These are phyloP conservation scores for Sebastes diploproa DNA, from an alignment of 2,797 vertebrate genomes.

Conservation along the genomic window DNA sequence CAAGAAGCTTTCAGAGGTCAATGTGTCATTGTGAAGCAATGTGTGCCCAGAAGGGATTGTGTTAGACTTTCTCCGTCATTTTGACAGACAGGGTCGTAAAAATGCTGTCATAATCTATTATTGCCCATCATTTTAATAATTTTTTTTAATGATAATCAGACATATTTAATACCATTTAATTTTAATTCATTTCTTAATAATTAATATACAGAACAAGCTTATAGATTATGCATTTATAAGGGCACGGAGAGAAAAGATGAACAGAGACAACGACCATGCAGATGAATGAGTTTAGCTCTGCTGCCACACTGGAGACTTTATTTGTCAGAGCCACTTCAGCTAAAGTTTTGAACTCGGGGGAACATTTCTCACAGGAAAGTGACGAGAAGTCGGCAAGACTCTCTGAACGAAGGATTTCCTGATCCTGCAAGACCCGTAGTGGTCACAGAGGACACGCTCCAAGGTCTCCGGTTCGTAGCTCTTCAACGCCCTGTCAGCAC, in stretches of 20 bases:
- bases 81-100: background rate
- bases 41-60: background rate
- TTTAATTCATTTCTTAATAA: background rate
- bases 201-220: background rate
- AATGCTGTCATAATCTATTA: background rate
- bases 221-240: background rate
- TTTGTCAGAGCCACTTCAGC: background rate
- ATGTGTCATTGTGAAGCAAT: background rate
- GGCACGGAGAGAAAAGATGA: background rate
- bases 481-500: background rate
- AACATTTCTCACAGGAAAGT: background rate
- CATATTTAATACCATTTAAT: background rate
- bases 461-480: background rate
- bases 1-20: background rate
- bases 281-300: background rate
- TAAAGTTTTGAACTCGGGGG: background rate
- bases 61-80: background rate
- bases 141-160: background rate
- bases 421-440: background rate
- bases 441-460: background rate
- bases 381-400: background rate
- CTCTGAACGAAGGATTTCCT: background rate
- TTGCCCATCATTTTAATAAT: background rate
- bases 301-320: background rate
- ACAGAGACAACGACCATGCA: background rate